A percentile compares a stretch with the other conserved stretches of the same genome.
phyloP scores from a whole-genome alignment of 2,888 invertebrate genomes.

The Eupsilia transversa region DNA sequence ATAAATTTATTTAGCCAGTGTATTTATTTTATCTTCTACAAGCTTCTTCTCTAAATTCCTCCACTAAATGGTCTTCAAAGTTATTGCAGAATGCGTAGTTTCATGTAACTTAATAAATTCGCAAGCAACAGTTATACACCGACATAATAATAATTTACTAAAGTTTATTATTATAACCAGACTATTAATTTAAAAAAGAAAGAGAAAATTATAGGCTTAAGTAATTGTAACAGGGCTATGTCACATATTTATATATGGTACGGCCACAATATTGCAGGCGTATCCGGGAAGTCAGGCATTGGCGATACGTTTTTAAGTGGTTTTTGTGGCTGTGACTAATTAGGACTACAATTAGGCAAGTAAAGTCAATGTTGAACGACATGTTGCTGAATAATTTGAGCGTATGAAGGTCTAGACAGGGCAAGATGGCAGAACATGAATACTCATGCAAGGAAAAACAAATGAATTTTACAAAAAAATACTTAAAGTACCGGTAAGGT shows the following conservation, averaged over 20 bases:
- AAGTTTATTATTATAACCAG: conserved; percentile 24
- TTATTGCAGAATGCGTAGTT: background rate
- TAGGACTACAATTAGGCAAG: conserved; percentile 72
- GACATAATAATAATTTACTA: background rate
- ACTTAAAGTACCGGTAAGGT: background rate
- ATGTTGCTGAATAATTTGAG: conserved; percentile 38
- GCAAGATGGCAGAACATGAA: too few species aligned
- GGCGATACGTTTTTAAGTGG: conserved; percentile 71
- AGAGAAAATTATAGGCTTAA: conserved; percentile 45
- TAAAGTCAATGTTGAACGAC: conserved; percentile 62
- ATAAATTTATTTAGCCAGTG: background rate
- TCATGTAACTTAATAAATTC: background rate
- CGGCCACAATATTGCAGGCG: conserved; percentile 63
- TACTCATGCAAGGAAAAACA: too few species aligned
- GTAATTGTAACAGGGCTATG: conserved; percentile 29
- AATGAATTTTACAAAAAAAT: too few species aligned
- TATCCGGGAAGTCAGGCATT: conserved; percentile 74
- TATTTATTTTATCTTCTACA: background rate
- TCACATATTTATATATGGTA: conserved; percentile 55
- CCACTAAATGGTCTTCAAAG: background rate
- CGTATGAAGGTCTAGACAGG: conserved; percentile 50
- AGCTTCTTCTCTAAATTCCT: background rate
- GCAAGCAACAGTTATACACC: background rate
- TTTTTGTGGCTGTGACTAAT: conserved; percentile 68
- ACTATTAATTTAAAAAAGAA: conserved; percentile 34